Conservation (phyloP, 2,888 invertebrate genomes). For the Sesia bembeciformis region DNA sequence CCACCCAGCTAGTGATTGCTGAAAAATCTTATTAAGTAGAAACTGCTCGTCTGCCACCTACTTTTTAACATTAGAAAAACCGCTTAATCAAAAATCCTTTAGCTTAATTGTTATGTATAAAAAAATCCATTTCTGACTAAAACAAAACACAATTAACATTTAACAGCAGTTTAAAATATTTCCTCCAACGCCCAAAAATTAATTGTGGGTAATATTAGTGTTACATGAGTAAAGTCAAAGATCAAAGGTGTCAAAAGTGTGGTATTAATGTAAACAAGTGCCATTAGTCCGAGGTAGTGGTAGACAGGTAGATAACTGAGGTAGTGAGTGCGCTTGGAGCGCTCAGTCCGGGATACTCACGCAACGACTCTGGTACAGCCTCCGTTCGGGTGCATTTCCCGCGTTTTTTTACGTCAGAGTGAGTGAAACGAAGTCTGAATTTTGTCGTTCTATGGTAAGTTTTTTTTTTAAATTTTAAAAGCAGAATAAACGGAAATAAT, state of each 20-base stretch:
- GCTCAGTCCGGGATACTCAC: not conserved
- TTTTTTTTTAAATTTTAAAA: not conserved
- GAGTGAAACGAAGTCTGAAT: not conserved
- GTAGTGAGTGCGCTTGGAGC: slow-evolving; percentile 2
- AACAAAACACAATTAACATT: too few relatives aligned
- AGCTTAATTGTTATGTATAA: too few relatives aligned
- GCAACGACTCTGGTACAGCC: not conserved
- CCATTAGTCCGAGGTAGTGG: slow-evolving; percentile 6
- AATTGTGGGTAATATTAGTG: not conserved
- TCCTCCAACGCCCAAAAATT: not conserved
- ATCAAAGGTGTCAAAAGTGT: slow-evolving; percentile 7
- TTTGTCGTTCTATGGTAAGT: not conserved
- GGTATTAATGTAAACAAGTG: slow-evolving; percentile 8
- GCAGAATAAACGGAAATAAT: too few relatives aligned
- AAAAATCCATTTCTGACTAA: too few relatives aligned
- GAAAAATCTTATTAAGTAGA: too few relatives aligned
- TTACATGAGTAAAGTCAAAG: slow-evolving; percentile 1
- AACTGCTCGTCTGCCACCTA: too few relatives aligned
- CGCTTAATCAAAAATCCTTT: too few relatives aligned
- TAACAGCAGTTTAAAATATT: too few relatives aligned
- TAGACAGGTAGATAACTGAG: not conserved
- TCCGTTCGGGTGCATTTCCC: not conserved
- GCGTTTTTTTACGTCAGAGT: too few relatives aligned
- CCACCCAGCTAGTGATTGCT: too few relatives aligned
- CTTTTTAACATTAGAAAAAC: too few relatives aligned